Evolutionary conservation across 2,113 vertebrate species (phyloP), one percentile per base, ranked within the genome.

Genomic region (Camelus dromedarius): DNA sequence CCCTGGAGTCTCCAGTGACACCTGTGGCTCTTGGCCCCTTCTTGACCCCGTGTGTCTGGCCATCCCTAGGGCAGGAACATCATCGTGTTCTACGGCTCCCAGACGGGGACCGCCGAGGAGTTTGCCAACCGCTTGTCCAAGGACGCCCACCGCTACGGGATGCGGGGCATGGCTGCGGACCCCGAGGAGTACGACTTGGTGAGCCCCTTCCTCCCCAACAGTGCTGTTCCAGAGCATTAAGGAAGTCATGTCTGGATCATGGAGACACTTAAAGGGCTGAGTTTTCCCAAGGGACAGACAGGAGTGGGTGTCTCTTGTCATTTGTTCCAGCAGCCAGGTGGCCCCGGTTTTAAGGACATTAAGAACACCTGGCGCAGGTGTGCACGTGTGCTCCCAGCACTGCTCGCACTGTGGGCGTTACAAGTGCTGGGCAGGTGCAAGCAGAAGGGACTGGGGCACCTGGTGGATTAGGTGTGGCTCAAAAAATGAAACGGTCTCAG

Each of bases 171-270:
- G 99, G 98, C 99, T 1, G 99, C 99, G 0, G 99, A 99, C 98
- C 99, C 99, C 0, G 99, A 99, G 97, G 99, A 99, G 96, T 99
- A 99, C 26, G 99, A 99, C 95, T 97, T 99, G 99, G 99, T 99
- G 98, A 98, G 89, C 18, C 73, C 20, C 24, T 50, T 30, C 86
- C 70, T 91, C 48, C 30, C 5, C 0, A 0, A 13, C 76, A 56
- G 20, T 3, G 10, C 35, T n/a, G 10, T n/a, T 12, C n/a, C 52
- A 6, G 14, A 19, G 88, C 50, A 13, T 48, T 54, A 67, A 12
- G 22, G 13, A 20, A 28, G 32, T 50, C 32, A 0, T 38, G 3
- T 66, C 42, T 22, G 79, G 28, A 13, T 19, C 52, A 1, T 18
- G 26, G 72, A 62, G 30, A 16, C 26, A 20, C 50, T 38, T 62